Base-by-base conservation (phyloP, 2,113 vertebrate genomes). In the Salvelinus namaycush region DNA sequence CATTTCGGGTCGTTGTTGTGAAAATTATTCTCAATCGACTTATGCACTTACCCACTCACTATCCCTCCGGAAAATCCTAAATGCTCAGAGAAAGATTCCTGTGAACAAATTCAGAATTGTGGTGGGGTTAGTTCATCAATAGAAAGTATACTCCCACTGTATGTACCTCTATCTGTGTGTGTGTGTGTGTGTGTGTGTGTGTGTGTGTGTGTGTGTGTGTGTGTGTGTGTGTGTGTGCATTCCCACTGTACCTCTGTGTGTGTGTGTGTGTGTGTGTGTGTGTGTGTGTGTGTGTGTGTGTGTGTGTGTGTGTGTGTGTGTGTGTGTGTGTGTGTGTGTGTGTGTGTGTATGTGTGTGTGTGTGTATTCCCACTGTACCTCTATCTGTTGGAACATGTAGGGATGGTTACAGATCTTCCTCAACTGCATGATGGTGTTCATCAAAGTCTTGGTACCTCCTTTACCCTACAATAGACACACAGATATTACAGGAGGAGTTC, bases 391-490 rank as follows among this genome's bases (percentile, higher is more conserved):
- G 84, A 99, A 99, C 96, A 99, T 99, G 87, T 98, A 99, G 0
- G 54, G 97, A 92, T 99, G 97, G 90, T 99, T 99, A 72, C 97
- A 99, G 91, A 99, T 99, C 92, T 99, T 99, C 76, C 97, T 90
- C 82, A 99, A 93, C 90, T 99, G 97, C 97, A 99, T 99, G 86
- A 99, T 99, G 11, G 97, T 99, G 91, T 99, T 99, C 97, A 99
- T 99, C 72, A 99, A 82, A 0, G 97, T 99, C 90, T 99, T 99
- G 0, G 97, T 99, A 65, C 97, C 97, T 0, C 97, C 97, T 88
- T 99, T 99, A 11, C 97, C 97, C 97, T 98, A 91, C 0, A 48
- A 51, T 49, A 59, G 39, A 57, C 48, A 54, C 76, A 70, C 31
- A 44, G 1, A 71, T 29, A 39, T 49, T 0, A 24, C 54, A 31